A percentile compares a stretch with the other conserved stretches of the same genome.
These are phyloP conservation scores for Drosophila macrospina DNA, from an alignment of 2,888 invertebrate species.

Conservation along the genomic window DNA sequence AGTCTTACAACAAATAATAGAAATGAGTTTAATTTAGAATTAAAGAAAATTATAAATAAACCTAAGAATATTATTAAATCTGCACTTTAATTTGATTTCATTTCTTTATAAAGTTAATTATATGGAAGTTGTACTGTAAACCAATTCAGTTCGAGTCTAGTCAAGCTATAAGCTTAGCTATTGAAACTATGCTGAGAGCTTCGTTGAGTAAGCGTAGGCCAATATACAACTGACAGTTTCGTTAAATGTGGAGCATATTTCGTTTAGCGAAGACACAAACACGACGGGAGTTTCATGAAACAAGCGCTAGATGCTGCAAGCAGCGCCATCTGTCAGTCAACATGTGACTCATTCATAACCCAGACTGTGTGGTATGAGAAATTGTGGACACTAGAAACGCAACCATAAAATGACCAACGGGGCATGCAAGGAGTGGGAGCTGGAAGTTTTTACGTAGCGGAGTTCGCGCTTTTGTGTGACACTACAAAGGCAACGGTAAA, in stretches of 20 bases:
- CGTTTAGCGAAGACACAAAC: slow-evolving; percentile 9
- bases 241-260: slow-evolving; percentile 1
- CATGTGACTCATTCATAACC: no score
- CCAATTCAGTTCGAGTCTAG: no score
- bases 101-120: no score
- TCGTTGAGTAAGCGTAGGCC: no score
- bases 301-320: slow-evolving; percentile 7
- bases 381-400: not conserved
- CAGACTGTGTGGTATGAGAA: not conserved
- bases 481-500: slow-evolving; percentile 62
- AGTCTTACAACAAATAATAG: no score
- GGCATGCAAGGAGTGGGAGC: not conserved
- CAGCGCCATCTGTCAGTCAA: slow-evolving; percentile 15
- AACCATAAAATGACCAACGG: slow-evolving; percentile 25
- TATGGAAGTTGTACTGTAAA: no score
- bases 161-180: no score
- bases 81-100: no score
- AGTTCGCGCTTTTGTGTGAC: slow-evolving; percentile 74
- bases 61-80: no score
- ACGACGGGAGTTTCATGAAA: rapidly evolving
- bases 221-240: not conserved
- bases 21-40: no score
- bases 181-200: no score
- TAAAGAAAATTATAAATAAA: no score
- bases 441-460: slow-evolving; percentile 39